A percentile compares a stretch with the other conserved stretches of the same genome.
These are phyloP conservation scores for Laspeyria flexula DNA, from an alignment of 2,888 invertebrate species.

Conservation along the genomic window DNA sequence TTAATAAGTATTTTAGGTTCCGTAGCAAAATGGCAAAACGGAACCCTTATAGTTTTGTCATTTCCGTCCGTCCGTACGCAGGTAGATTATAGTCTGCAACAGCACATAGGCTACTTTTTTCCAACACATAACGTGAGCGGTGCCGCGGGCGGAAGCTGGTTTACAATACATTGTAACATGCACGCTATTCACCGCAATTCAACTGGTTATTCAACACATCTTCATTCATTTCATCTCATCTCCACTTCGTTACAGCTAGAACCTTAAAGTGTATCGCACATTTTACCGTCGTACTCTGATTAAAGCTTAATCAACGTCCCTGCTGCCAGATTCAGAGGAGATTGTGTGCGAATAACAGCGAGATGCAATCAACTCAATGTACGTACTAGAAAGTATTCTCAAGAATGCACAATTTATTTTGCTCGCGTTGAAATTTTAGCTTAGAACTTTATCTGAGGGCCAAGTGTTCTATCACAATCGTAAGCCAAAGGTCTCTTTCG, in stretches of 20 bases:
- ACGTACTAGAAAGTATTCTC: slow-evolving; percentile 6
- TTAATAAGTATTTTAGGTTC: no score
- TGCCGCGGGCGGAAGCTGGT: no score
- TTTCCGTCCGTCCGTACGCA: no score
- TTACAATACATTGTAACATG: no score
- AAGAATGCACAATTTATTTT: slow-evolving; percentile 1
- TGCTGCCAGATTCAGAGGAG: slow-evolving; percentile 37
- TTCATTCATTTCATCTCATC: not conserved
- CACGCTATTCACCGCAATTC: not conserved
- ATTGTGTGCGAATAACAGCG: slow-evolving; percentile 18
- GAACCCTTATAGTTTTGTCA: no score
- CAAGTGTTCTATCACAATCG: no score
- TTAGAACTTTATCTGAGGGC: not conserved
- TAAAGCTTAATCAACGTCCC: slow-evolving; percentile 50
- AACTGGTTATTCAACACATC: not conserved
- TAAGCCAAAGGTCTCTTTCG: no score
- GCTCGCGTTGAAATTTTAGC: not conserved
- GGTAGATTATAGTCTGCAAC: no score
- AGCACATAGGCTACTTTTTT: no score
- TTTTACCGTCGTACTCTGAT: slow-evolving; percentile 39
- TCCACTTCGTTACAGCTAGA: not conserved
- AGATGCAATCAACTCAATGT: slow-evolving; percentile 8
- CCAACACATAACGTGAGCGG: no score
- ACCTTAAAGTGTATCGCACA: slow-evolving; percentile 11
- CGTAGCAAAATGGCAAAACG: no score